Conservation (phyloP, 2,113 vertebrate species). For the Platysternon megacephalum region DNA sequence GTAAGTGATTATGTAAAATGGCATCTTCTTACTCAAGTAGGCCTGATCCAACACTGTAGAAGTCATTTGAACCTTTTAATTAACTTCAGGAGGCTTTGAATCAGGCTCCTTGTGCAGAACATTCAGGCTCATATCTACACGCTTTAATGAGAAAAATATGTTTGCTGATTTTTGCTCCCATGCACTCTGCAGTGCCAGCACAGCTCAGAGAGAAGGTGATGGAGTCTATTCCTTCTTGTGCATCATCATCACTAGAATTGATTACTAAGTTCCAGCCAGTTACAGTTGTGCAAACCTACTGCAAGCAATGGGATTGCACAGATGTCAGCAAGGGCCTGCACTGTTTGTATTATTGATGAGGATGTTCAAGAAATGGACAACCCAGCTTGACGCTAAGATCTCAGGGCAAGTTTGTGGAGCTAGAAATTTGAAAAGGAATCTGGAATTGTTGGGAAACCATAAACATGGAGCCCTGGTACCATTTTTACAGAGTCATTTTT, state of each 20-base stretch:
- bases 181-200: neutral
- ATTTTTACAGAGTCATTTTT: neutral
- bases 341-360: neutral
- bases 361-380: neutral
- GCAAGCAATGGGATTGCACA: neutral
- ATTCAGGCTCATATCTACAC: neutral
- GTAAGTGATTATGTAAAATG: neutral
- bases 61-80: neutral
- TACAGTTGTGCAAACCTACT: neutral
- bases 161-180: neutral
- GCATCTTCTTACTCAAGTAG: neutral
- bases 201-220: neutral
- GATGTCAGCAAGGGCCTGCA: neutral
- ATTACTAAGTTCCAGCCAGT: neutral
- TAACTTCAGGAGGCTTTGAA: neutral
- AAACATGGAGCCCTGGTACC: neutral
- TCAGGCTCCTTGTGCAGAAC: neutral
- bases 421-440: neutral
- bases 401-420: neutral
- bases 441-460: neutral
- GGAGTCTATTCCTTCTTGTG: neutral
- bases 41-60: neutral
- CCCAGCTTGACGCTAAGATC: neutral
- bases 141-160: neutral
- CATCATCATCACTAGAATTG: neutral